Conservation (phyloP, 2,888 invertebrate species). For the Tetranychus piercei region DNA sequence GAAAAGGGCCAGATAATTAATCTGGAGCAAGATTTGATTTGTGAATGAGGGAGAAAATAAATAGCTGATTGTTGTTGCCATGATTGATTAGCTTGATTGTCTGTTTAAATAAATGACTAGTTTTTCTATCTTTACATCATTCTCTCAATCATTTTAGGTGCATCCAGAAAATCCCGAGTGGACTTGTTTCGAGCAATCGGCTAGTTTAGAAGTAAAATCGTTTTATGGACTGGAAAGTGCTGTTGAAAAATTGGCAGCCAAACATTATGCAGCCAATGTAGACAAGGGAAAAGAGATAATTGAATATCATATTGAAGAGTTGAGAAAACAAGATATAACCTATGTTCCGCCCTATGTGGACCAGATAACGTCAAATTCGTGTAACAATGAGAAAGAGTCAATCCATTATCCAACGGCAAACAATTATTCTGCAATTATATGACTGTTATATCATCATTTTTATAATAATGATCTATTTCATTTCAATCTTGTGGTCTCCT, state of each 20-base stretch:
- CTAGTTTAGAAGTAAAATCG: slow-evolving; percentile 73
- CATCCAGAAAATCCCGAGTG: slow-evolving; percentile 81
- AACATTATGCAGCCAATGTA: slow-evolving; percentile 73
- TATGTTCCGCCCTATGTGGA: slow-evolving; percentile 34
- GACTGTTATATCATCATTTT: background rate
- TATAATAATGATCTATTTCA: background rate
- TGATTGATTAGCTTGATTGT: too few relatives aligned
- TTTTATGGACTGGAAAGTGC: slow-evolving; percentile 86
- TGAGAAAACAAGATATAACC: slow-evolving; percentile 53
- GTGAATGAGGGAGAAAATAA: too few relatives aligned
- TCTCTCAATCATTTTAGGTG: slow-evolving; percentile 40
- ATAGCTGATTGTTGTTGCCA: too few relatives aligned
- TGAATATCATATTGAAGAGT: slow-evolving; percentile 62
- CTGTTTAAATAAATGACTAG: too few relatives aligned
- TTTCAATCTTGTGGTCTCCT: background rate
- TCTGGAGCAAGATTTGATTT: too few relatives aligned
- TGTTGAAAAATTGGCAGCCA: slow-evolving; percentile 87
- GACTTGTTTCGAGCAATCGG: slow-evolving; percentile 90
- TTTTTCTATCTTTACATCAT: too few relatives aligned
- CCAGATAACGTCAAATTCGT: background rate
- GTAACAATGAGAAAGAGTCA: slow-evolving; percentile 1
- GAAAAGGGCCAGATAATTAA: too few relatives aligned
- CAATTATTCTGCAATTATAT: background rate
- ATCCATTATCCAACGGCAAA: background rate
- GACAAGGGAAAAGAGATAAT: slow-evolving; percentile 83